Conservation (phyloP, 2,113 vertebrate genomes). For the Peromyscus californicus region DNA sequence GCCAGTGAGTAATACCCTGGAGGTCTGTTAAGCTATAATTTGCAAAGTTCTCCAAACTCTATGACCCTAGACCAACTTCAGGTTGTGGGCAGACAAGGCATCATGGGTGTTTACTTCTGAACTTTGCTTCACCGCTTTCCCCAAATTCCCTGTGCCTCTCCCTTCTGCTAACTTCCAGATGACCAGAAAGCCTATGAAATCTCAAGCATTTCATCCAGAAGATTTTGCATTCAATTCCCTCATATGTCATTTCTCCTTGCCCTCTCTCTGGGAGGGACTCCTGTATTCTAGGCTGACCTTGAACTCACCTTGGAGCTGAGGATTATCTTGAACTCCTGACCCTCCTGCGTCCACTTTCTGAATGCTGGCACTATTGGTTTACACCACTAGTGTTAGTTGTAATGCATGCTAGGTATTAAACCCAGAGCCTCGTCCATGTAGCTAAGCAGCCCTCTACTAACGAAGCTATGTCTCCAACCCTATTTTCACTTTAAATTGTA, state of each 20-base stretch:
- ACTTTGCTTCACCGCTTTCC: neutral
- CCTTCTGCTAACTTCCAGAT: accelerated
- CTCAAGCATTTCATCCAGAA: neutral
- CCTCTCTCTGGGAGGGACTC: neutral
- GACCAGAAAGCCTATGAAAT: neutral
- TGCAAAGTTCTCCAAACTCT: neutral
- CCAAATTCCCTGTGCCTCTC: neutral
- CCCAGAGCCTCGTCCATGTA: neutral
- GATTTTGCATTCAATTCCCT: neutral
- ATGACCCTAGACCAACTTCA: neutral
- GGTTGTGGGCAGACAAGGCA: neutral
- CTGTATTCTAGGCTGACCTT: neutral
- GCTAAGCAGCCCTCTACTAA: neutral
- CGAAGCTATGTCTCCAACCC: neutral
- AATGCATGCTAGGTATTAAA: neutral
- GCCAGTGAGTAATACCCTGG: neutral
- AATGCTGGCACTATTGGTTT: neutral
- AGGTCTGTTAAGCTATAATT: neutral
- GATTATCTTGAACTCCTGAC: neutral
- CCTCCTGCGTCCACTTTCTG: neutral
- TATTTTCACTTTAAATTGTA: neutral
- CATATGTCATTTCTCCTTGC: accelerated
- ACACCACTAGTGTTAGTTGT: neutral
- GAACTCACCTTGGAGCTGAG: neutral
- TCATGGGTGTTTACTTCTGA: neutral